Conservation (phyloP, 2,888 invertebrate species). For the Lasioglossum pauxillum region DNA sequence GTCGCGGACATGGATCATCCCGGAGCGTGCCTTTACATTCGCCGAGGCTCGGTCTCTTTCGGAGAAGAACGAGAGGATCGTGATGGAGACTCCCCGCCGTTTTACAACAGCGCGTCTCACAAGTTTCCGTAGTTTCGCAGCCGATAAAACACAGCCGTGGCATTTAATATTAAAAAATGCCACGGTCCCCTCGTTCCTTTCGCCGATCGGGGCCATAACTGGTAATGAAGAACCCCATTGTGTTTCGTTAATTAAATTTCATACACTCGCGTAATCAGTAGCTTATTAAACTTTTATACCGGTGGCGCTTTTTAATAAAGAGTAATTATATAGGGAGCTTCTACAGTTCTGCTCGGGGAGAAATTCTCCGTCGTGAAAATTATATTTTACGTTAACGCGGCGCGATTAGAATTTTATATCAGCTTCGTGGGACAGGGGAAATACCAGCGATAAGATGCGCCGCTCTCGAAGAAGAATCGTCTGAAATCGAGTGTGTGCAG, state of each 20-base stretch:
- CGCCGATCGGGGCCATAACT: neutral
- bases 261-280: neutral
- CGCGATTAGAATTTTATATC: neutral
- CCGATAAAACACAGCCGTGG: slow-evolving; percentile 37
- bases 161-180: slow-evolving; percentile 45
- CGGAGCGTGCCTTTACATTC: slow-evolving; percentile 21
- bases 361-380: neutral
- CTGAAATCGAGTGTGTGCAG: slow-evolving; percentile 53
- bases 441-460: slow-evolving; percentile 29
- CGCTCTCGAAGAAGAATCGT: slow-evolving; percentile 24
- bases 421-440: neutral
- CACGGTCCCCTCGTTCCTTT: neutral
- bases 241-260: slow-evolving; percentile 53
- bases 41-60: slow-evolving; percentile 2
- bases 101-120: neutral
- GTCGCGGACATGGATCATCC: slow-evolving; percentile 11
- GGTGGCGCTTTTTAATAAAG: slow-evolving; percentile 15
- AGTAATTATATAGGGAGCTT: slow-evolving; percentile 4
- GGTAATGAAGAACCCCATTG: slow-evolving; percentile 14
- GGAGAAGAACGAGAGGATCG: neutral
- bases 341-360: neutral
- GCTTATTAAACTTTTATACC: slow-evolving; percentile 41
- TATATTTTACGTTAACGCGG: slow-evolving; percentile 1
- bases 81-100: neutral
- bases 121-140: slow-evolving; percentile 29